Evolutionary conservation across 2,113 vertebrate genomes (phyloP).

Genomic region (Brienomyrus brachyistius): DNA sequence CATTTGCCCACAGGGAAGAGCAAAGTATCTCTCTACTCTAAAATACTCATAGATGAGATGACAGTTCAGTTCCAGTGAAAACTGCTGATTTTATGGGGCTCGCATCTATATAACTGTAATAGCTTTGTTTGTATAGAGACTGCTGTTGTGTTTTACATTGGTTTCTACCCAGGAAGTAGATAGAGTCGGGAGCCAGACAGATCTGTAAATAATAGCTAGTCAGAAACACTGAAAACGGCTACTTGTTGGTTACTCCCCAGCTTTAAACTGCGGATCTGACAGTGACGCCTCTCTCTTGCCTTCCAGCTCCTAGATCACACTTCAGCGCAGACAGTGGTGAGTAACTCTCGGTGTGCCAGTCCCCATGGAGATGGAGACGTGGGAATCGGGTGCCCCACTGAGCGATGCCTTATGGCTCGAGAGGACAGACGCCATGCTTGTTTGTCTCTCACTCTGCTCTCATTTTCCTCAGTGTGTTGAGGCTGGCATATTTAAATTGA

Average conservation of each 20-base stretch:
- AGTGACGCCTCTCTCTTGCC: conserved; percentile 37
- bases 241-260: not conserved
- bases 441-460: not conserved
- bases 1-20: not conserved
- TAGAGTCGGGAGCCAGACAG: not conserved
- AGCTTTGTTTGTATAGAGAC: not conserved
- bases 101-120: not conserved
- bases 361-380: not conserved
- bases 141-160: not conserved
- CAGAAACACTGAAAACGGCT: not conserved
- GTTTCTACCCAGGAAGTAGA: not conserved
- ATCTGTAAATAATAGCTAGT: not conserved
- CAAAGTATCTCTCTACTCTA: not conserved
- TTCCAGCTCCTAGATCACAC: conserved; percentile 76
- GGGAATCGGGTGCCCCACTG: not conserved
- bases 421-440: not conserved
- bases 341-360: conserved; percentile 36
- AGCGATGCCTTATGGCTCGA: not conserved
- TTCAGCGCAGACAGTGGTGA: conserved; percentile 83
- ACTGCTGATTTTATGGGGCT: not conserved
- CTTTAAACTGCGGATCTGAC: not conserved
- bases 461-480: not conserved
- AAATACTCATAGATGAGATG: not conserved
- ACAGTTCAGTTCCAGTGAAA: not conserved
- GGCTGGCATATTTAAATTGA: not conserved